phyloP scores from a whole-genome alignment of 2,113 vertebrate genomes.

The Shinisaurus crocodilurus region DNA sequence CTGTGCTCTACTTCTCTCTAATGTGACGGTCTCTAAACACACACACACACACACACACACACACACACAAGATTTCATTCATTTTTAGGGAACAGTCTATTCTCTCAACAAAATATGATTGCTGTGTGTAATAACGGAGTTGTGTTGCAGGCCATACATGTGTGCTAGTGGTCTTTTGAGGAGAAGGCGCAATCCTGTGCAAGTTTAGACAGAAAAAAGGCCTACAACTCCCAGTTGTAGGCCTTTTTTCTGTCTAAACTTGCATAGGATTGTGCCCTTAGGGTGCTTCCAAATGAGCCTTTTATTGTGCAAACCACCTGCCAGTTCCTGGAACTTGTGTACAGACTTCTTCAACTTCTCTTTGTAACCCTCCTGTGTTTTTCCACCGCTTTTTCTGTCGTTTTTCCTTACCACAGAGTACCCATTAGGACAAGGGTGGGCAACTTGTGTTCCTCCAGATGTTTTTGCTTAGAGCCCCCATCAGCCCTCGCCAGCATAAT shows the following conservation, averaged over 20 bases:
- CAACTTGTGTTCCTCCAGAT: too few species aligned
- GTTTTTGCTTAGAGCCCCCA: too few species aligned
- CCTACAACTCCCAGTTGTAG: too few species aligned
- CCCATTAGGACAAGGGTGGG: neutral
- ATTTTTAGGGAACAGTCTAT: neutral
- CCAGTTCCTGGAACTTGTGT: neutral
- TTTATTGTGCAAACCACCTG: neutral
- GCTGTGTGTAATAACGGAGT: neutral
- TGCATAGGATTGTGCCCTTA: too few species aligned
- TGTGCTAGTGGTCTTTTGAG: neutral
- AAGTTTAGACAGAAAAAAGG: too few species aligned
- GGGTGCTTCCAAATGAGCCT: neutral
- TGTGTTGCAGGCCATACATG: neutral
- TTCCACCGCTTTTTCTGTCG: neutral
- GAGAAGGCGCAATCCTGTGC: too few species aligned
- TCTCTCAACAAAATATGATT: neutral
- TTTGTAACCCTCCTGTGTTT: neutral
- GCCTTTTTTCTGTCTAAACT: too few species aligned
- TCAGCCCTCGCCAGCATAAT: too few species aligned
- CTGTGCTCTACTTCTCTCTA: neutral
- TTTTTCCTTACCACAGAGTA: neutral
- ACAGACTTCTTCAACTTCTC: neutral
- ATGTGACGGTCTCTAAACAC: neutral
- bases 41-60: neutral
- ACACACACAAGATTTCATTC: neutral